A percentile compares a stretch with the other conserved stretches of the same genome.
phyloP scores from a whole-genome alignment of 37 sponge, comb jelly and placozoan species.

The Aplysina aerophoba region DNA sequence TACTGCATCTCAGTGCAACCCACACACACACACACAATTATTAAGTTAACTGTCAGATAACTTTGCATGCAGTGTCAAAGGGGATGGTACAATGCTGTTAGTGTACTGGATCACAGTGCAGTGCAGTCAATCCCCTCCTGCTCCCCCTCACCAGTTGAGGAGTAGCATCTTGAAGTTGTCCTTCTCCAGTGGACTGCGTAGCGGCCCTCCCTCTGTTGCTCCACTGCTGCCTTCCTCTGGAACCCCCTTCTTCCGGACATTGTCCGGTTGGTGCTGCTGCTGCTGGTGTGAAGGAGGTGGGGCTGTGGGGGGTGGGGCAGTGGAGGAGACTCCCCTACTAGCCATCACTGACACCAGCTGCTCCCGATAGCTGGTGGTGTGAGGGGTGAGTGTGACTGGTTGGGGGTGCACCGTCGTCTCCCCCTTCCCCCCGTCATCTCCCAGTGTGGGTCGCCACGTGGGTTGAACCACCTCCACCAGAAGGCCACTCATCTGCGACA shows the following conservation, averaged over 20 bases:
- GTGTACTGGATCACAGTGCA: too few species aligned
- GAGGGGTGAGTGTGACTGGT: constrained; percentile 5
- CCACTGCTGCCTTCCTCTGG: background rate
- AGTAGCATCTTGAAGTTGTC: constrained; percentile 33
- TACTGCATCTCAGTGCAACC: too few species aligned
- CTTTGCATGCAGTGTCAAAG: too few species aligned
- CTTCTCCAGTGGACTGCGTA: constrained; percentile 22
- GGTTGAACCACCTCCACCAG: background rate
- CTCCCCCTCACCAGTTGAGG: constrained; percentile 7
- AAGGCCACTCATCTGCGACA: background rate
- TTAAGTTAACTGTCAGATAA: too few species aligned
- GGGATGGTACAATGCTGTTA: too few species aligned
- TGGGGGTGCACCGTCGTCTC: background rate
- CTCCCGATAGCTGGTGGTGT: constrained; percentile 20
- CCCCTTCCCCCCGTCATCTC: too few species aligned
- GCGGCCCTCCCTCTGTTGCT: background rate
- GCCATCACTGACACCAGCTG: background rate
- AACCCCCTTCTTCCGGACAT: background rate
- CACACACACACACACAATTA: too few species aligned
- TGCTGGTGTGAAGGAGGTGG: background rate
- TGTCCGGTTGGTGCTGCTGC: too few species aligned
- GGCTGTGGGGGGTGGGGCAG: background rate
- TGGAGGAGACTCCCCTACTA: background rate
- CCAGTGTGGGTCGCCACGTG: too few species aligned
- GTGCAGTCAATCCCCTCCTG: too few species aligned